Conservation (phyloP, 1,140 invertebrate species). For the Drosophila pandora region DNA sequence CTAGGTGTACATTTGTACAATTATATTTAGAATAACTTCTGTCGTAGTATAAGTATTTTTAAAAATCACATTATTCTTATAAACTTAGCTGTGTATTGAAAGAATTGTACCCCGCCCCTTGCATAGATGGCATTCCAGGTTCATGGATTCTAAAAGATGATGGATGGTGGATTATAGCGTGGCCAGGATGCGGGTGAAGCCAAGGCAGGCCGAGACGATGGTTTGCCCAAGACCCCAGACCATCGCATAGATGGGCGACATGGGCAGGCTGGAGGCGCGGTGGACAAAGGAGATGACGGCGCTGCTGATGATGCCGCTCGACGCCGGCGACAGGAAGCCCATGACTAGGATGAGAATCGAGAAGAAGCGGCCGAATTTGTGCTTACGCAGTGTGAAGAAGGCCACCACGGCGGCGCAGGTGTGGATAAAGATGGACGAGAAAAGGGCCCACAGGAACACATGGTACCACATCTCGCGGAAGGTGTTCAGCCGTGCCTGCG, state of each 20-base stretch:
- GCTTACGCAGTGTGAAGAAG: slow-evolving; percentile 94
- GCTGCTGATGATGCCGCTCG: slow-evolving; percentile 94
- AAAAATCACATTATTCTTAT: slow-evolving; percentile 76
- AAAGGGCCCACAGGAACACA: slow-evolving; percentile 94
- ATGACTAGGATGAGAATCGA: slow-evolving; percentile 94
- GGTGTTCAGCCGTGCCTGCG: slow-evolving; percentile 86
- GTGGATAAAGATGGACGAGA: slow-evolving; percentile 96
- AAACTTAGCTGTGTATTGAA: slow-evolving; percentile 32
- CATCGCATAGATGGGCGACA: slow-evolving; percentile 95
- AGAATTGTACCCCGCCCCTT: slow-evolving; percentile 27
- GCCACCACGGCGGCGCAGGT: slow-evolving; percentile 94
- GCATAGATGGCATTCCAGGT: slow-evolving; percentile 16
- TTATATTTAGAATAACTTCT: slow-evolving; percentile 45
- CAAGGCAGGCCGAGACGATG: slow-evolving; percentile 92
- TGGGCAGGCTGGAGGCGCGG: slow-evolving; percentile 92
- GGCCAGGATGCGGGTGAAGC: slow-evolving; percentile 96
- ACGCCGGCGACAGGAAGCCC: slow-evolving; percentile 93
- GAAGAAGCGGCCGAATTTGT: slow-evolving; percentile 97
- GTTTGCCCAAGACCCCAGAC: slow-evolving; percentile 97
- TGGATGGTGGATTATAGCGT: slow-evolving; percentile 86
- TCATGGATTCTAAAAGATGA: background rate
- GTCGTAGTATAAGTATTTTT: slow-evolving; percentile 34
- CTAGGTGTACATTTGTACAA: slow-evolving; percentile 49
- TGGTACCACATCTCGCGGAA: slow-evolving; percentile 98
- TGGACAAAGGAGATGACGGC: slow-evolving; percentile 97